A percentile compares a stretch with the other conserved stretches of the same genome.
Evolutionary conservation across 1,140 invertebrate species (phyloP).

Genomic region (Anadara kagoshimensis): DNA sequence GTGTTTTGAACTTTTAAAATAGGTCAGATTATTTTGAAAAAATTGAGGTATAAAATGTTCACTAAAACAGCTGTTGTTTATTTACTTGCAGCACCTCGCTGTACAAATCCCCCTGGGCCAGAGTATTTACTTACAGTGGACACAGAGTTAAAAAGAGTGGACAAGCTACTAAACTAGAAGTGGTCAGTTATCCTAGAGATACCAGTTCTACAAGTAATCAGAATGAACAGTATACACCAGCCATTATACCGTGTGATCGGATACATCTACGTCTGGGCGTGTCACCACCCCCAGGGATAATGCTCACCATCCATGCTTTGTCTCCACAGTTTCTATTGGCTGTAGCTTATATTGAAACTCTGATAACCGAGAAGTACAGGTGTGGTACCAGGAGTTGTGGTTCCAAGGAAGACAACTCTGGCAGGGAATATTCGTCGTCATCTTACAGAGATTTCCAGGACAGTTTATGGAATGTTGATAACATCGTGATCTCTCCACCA

Average conservation of each 20-base stretch:
- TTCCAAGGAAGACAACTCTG: slow-evolving; percentile 7
- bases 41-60: no score
- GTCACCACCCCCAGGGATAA: slow-evolving; percentile 68
- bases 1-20: no score
- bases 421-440: background rate
- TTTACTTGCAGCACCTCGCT: slow-evolving; percentile 59
- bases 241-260: slow-evolving; percentile 66
- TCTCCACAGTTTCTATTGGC: slow-evolving; percentile 71
- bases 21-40: no score
- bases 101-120: slow-evolving; percentile 70
- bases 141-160: slow-evolving; percentile 70
- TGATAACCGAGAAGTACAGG: slow-evolving; percentile 64
- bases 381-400: slow-evolving; percentile 62
- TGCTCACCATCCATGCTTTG: slow-evolving; percentile 67
- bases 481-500: slow-evolving; percentile 64
- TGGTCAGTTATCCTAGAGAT: slow-evolving; percentile 70
- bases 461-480: slow-evolving; percentile 64
- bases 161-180: slow-evolving; percentile 65
- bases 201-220: slow-evolving; percentile 59
- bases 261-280: slow-evolving; percentile 67
- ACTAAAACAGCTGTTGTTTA: background rate
- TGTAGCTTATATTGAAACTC: slow-evolving; percentile 70
- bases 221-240: slow-evolving; percentile 69
- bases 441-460: slow-evolving; percentile 42
- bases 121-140: slow-evolving; percentile 69